Evolutionary conservation across 2,888 invertebrate species (phyloP), one percentile per base, ranked within the genome.

Genomic region (Coenonympha glycerion): DNA sequence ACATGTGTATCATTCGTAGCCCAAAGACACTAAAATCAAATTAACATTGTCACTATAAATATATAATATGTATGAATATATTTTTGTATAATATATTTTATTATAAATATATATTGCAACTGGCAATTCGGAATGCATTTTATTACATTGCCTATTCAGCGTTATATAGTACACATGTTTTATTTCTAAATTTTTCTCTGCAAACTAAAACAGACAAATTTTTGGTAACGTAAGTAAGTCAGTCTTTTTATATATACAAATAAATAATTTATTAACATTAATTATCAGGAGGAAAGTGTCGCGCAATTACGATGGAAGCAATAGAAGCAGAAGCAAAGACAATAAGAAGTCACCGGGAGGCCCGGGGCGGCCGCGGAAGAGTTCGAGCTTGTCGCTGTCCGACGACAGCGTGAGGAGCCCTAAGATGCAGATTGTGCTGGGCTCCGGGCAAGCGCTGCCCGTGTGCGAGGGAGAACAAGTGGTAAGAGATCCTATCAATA

Each of bases 391-490:
- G 41, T 79, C 82, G 3, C 55, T 80, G 39, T 78, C 82, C 4
- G 82, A 82, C 33, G 82, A 82, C n/a, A 77, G 66, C 62, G 54
- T 65, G 6, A 81, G 78, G 54, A 85, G 82, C 58, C 81, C 83
- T 6, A 82, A 84, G 57, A 72, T 88, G 78, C 87, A 87, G 55
- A 83, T 88, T 56, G 79, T 88, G 2, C 79, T 89, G 13, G 88
- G 89, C 0, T 87, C 87, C 11, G 89, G 89, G 16, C 78, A 84
- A 49, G 79, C 88, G n/a, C 74, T 90, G 41, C 88, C 89, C 1
- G 73, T 90, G 9, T 89, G 89, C 47, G 88, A 89, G 67, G 90
- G 90, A 5, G 91, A 90, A 69, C 84, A 89, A 88, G 87, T 90
- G 63, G 89, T 89, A 66, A 78, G 81, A 15, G 16, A 3, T 1